Evolutionary conservation across 2,888 invertebrate species (phyloP), one percentile per base, ranked within the genome.

Genomic region (Mellilla xanthometata): DNA sequence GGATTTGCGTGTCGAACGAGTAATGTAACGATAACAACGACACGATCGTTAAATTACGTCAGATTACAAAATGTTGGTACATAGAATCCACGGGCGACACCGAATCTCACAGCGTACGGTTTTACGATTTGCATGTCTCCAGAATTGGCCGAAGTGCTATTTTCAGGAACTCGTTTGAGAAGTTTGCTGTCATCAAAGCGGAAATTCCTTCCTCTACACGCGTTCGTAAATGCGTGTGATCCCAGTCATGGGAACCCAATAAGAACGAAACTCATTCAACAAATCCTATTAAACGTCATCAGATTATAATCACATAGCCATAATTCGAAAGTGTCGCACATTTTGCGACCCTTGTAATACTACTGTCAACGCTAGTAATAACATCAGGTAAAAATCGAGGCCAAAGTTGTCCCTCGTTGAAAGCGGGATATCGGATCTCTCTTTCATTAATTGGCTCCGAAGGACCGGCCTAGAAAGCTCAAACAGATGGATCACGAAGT

Each of bases 331-430:
- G 69, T 72, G 72, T 74, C 70, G 63, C 65, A 63, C 65, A 65
- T 75, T 75, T 70, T 62, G 67, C 65, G 67, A 72, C 76, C 80
- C 76, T 72, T 73, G 76, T 82, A 79, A 82, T 75, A 70, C 76
- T 70, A 76, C 76, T 81, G 81, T 83, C 84, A 80, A 74, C 81
- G 75, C 68, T 68, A 61, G 76, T 76, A 77, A 81, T 82, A 79
- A 81, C 76, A 72, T 77, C 88, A 87, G 87, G 87, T 87, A 88
- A 85, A 87, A 87, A 82, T 81, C 78, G 70, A 71, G 70, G 70
- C 69, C 72, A 69, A 80, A 73, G 67, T 75, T 73, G 76, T 74
- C 81, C 80, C 76, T 68, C 54, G 60, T 55, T 63, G 74, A 71
- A 67, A 72, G 64, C 59, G 76, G 59, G 54, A 72, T 74, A 78